Base-by-base conservation (phyloP, 1,140 invertebrate species). In the Neodiprion pinetum region DNA sequence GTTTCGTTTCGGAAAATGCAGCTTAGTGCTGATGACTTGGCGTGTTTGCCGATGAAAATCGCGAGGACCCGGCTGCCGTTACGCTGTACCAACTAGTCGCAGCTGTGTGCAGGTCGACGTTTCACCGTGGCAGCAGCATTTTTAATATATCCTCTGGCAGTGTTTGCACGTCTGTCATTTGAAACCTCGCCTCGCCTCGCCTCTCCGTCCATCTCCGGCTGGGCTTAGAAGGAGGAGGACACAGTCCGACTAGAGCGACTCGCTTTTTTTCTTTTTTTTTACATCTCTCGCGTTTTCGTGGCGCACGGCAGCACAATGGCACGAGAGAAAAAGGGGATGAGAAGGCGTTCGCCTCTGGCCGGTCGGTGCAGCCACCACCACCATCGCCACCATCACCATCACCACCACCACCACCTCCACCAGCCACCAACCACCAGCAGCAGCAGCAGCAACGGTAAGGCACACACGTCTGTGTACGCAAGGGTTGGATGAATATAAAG, bases 91-190 rank as follows among this genome's bases (percentile, higher is more conserved):
- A 40, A 40, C 28, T 40, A 40, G 1, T 40, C 28, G 28, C 28
- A 40, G 28, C 28, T 40, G 28, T 40, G 5, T 40, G 11, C 53
- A 11, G 11, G 53, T 61, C 11, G 11, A 14, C 53, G 11, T 61
- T 17, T 61, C 53, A 61, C 53, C n/a, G 11, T 61, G 53, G 53
- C 28, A 40, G 28, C 12, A n/a, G 9, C 21, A 69, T 65, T 47
- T 71, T 67, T 49, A 66, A 14, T 61, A 49, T 74, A 53, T n/a
- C 48, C 49, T 48, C 28, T 61, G 73, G 65, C 61, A 50, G 47
- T 71, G 69, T 71, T 69, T 53, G 48, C 23, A 66, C 70, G 48
- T 50, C 23, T 69, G 40, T 49, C 50, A 53, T 70, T 74, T 40
- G 11, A 17, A 61, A 61, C 28, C 28, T 40, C 28, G 28, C 28